Evolutionary conservation across 2,113 vertebrate genomes (phyloP), one percentile per base, ranked within the genome.

Genomic region (Cinclus mexicanus): DNA sequence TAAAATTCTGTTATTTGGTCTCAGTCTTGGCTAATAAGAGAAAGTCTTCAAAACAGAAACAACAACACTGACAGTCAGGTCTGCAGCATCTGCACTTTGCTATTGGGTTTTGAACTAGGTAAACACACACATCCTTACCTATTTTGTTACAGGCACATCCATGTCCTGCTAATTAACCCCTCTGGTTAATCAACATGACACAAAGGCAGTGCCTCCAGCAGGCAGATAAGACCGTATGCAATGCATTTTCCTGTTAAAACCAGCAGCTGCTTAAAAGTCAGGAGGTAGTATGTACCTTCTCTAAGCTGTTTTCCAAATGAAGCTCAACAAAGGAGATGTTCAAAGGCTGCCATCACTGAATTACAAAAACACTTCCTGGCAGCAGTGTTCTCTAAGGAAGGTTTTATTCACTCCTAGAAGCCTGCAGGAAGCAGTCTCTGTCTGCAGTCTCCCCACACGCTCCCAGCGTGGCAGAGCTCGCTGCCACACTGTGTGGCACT

Each of bases 401-500:
- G 20, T 2, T 21, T 39, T 29, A 49, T n/a, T 52, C 39, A 4
- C 14, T 44, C 12, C 28, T 4, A 10, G 57, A 52, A 23, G 26
- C 41, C 41, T 72, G 53, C 80, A 80, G 76, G 31, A 83, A 44
- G 67, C 42, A 28, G 15, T 8, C 35, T 35, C n/a, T 21, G 26
- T 9, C n/a, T 10, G 52, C 63, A 22, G 41, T 20, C 39, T 42
- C 31, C 12, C n/a, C 11, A 11, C 12, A 2, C 0, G 6, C n/a
- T 47, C 19, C 69, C 16, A 5, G 47, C 0, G 0, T 10, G 53
- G 28, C 84, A 42, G 2, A 56, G 49, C 69, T 69, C 1, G 0
- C 69, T 79, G 60, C 29, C 0, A 0, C 22, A 7, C 11, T 11
- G 2, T 1, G 6, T 10, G 1, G 26, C 4, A 0, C 52, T 15